A percentile compares a stretch with the other conserved stretches of the same genome.
Conservation (phyloP, 1,140 invertebrate genomes). For the Drosophila lacertosa region DNA sequence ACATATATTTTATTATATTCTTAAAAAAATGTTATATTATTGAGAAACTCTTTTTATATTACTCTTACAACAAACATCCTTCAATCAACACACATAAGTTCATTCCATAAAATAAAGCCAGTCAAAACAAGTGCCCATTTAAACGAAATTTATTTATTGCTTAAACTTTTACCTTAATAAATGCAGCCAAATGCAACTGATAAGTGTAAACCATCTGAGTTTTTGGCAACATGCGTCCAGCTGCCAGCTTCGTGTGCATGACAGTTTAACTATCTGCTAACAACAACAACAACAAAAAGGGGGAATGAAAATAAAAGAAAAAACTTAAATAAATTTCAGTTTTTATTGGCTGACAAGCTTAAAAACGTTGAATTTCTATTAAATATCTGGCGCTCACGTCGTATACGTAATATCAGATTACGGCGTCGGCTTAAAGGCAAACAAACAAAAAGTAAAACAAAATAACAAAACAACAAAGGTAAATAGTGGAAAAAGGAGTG, state of each 20-base stretch:
- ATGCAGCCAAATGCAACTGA: conserved; percentile 23
- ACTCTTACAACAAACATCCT: too few species aligned
- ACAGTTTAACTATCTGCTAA: conserved; percentile 71
- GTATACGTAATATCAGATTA: conserved; percentile 82
- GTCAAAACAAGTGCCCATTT: too few species aligned
- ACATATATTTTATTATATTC: too few species aligned
- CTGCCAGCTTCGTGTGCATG: conserved; percentile 45
- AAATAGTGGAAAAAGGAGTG: conserved; percentile 54
- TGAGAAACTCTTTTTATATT: too few species aligned
- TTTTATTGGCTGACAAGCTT: conserved; percentile 68
- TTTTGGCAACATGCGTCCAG: conserved; percentile 9
- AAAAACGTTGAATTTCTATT: conserved; percentile 79
- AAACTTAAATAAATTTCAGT: conserved; percentile 47
- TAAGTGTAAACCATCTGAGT: conserved; percentile 42
- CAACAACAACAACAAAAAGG: too few species aligned
- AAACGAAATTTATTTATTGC: conserved; percentile 53
- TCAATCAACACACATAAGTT: too few species aligned
- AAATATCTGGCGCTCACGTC: conserved; percentile 75
- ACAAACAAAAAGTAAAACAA: conserved; percentile 44
- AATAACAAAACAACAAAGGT: conserved; percentile 80
- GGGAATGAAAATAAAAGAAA: not conserved
- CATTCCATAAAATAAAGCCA: too few species aligned
- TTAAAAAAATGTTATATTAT: too few species aligned
- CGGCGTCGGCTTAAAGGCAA: conserved; percentile 71
- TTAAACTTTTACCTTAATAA: conserved; percentile 53